Base-by-base conservation (phyloP, 2,888 invertebrate genomes). In the Ectemnius lituratus region DNA sequence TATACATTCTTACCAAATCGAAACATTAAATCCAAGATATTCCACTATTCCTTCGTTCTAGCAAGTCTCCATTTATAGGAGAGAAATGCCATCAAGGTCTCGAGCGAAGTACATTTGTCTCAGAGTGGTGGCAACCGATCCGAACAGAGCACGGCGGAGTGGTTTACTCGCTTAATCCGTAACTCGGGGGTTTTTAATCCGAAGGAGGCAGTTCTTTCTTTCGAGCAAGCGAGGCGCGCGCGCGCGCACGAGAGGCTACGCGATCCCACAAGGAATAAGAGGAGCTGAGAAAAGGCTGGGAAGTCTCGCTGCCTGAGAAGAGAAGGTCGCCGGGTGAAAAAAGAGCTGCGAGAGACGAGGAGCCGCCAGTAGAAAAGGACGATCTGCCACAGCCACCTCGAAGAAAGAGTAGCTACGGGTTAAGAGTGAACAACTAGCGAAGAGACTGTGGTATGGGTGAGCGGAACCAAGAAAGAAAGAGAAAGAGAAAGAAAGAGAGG, bases 151-250 rank as follows among this genome's bases (percentile, higher is more conserved):
- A 52, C 37, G 20, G 62, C 4, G 49, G 16, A 28, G 45, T 4
- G 18, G 60, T 57, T 67, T 60, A 62, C 56, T 45, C 65, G 62
- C 47, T 61, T 56, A 60, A 58, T 37, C 49, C 62, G 59, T 62
- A 60, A 67, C 59, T 59, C 49, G 49, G 8, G 11, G 57, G 20
- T 66, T 67, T 67, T 71, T 70, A 68, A 67, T 68, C 70, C 63
- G 2, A 14, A 37, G 16, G 16, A 8, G 13, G 56, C 57, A 59
- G 37, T 4, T 37, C 37, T 14, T 67, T 62, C 62, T 27, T 71
- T 6, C 18, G 56, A 56, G 59, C 58, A 67, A 14, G 28, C 14
- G 62, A 13, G 23, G 11, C 73, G 59, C 52, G 3, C 23, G 23
- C 23, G 23, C 23, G 23, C 23, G 23, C 3, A n/a, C n/a, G n/a